phyloP scores from a whole-genome alignment of 2,797 vertebrate species.

The Hydrolagus colliei region DNA sequence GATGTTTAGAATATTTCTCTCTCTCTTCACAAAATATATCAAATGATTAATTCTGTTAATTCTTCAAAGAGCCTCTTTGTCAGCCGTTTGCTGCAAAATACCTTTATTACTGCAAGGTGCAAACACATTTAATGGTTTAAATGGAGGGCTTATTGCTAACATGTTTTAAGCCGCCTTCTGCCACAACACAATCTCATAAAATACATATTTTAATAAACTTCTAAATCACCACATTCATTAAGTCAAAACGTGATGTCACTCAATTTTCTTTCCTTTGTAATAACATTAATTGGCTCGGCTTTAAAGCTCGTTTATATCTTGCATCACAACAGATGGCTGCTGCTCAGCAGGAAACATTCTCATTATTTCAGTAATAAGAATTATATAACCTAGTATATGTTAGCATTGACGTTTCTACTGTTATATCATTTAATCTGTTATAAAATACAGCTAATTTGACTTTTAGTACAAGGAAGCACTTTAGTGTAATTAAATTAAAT shows the following conservation, averaged over 20 bases:
- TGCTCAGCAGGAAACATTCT: slow-evolving; percentile 2
- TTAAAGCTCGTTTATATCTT: slow-evolving; percentile 11
- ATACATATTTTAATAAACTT: slow-evolving; percentile 10
- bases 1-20: no score
- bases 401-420: neutral
- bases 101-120: neutral
- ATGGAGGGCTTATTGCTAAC: neutral
- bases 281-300: slow-evolving; percentile 9
- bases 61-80: no score
- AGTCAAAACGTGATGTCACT: neutral
- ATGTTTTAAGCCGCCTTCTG: neutral
- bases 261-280: slow-evolving; percentile 10
- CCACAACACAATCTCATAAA: slow-evolving; percentile 6
- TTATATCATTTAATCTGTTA: neutral
- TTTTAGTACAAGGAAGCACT: neutral
- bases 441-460: neutral
- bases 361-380: neutral
- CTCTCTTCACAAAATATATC: no score
- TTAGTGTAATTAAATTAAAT: no score
- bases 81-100: neutral
- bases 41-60: no score
- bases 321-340: neutral
- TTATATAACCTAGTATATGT: neutral
- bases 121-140: neutral
- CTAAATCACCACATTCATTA: slow-evolving; percentile 15